Evolutionary conservation across 2,797 vertebrate genomes (phyloP).

Genomic region (Arrhamphus sclerolepis): DNA sequence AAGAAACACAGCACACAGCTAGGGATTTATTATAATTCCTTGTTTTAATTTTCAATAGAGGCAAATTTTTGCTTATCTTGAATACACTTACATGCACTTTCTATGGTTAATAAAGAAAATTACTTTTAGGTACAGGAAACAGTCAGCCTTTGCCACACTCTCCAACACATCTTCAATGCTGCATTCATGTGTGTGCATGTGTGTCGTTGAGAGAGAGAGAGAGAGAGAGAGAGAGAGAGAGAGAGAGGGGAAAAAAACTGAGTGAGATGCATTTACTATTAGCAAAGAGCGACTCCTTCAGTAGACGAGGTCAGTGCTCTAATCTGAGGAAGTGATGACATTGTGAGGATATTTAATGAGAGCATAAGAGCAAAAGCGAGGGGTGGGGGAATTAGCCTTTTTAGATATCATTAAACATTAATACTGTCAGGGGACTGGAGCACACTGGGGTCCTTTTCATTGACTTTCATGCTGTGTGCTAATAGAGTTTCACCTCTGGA

Average conservation of each 20-base stretch:
- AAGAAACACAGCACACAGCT: too few species aligned
- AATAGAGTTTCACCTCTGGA: conserved; percentile 76
- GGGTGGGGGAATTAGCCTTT: conserved; percentile 65
- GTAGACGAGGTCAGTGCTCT: conserved; percentile 63
- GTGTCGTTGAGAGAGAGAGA: background rate
- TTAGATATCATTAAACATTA: conserved; percentile 83
- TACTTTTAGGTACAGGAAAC: too few species aligned
- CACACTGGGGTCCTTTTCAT: conserved; percentile 66
- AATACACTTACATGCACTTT: too few species aligned
- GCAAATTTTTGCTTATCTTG: too few species aligned
- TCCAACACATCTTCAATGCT: background rate
- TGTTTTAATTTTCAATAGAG: too few species aligned
- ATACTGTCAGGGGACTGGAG: conserved; percentile 67
- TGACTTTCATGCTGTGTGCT: conserved; percentile 74
- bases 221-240: background rate
- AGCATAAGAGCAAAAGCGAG: conserved; percentile 58
- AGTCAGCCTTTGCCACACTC: background rate
- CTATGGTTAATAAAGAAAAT: too few species aligned
- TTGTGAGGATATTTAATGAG: conserved; percentile 67
- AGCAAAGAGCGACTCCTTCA: conserved; percentile 59
- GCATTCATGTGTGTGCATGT: background rate
- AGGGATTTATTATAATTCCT: too few species aligned
- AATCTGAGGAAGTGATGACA: conserved; percentile 67
- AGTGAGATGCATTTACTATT: conserved; percentile 3
- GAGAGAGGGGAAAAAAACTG: conserved; percentile 1